Evolutionary conservation across 2,888 invertebrate genomes (phyloP), one percentile per base, ranked within the genome.

Genomic region (Philhelius pedissequus): DNA sequence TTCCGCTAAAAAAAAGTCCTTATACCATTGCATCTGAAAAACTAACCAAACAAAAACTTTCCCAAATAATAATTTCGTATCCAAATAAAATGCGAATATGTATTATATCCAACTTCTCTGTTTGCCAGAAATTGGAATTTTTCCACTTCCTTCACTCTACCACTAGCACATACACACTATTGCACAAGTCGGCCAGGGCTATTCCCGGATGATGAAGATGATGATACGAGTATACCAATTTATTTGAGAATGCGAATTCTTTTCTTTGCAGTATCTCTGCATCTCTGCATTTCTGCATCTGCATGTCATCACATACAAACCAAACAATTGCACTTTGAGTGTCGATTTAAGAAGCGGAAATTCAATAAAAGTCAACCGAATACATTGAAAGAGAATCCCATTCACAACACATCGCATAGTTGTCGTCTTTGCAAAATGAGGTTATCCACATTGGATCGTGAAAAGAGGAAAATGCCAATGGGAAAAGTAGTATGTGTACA

Each of bases 371-470:
- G 48, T 73, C 71, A 71, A 71, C 11, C 9, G 58, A 68, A 40
- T 35, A 58, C 13, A 13, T 6, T 3, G 0, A 45, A 11, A 13
- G 11, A 3, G 6, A 35, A 11, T 32, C 56, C 32, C 18, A 56
- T 56, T 35, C 32, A 32, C 30, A 56, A n/a, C n/a, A n/a, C n/a
- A n/a, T n/a, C n/a, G n/a, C 30, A 32, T 35, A 32, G 32, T 15
- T 15, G 60, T 30, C 43, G 40, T 27, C 43, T 43, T 62, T 40
- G 35, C 13, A 18, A 71, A 60, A 71, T 50, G 50, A 60, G 71
- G 71, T 71, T 73, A 73, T 73, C 71, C 71, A 73, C 50, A 60
- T 35, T 48, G 71, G 18, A 60, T 58, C 70, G 70, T 58, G 70
- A 58, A 70, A 56, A 45, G 48, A 48, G 70, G 25, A 71, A 60